Conservation (phyloP, 2,888 invertebrate genomes). For the Digitonthophagus gazella region DNA sequence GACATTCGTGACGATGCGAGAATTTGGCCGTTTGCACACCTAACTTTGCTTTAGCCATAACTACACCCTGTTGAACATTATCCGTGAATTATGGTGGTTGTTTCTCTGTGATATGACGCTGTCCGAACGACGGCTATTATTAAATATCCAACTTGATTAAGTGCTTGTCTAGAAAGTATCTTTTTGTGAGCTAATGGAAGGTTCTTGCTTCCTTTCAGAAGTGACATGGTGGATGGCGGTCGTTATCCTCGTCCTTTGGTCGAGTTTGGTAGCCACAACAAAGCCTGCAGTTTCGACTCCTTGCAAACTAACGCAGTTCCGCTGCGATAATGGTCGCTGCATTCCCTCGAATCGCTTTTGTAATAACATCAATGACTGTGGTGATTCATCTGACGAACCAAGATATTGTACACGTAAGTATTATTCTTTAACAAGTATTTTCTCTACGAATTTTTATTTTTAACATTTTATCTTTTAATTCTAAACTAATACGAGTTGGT, state of each 20-base stretch:
- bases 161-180: background rate
- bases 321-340: constrained; percentile 66
- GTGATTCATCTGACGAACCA: constrained; percentile 77
- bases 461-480: no score
- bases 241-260: constrained; percentile 18
- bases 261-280: constrained; percentile 26
- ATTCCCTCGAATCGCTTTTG: constrained; percentile 72
- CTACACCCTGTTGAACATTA: background rate
- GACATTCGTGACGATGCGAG: background rate
- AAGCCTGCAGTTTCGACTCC: constrained; percentile 48
- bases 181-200: constrained; percentile 1
- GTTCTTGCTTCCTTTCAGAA: constrained; percentile 28
- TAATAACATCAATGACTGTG: constrained; percentile 77
- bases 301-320: constrained; percentile 67
- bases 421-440: no score
- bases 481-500: no score
- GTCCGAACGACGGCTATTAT: background rate
- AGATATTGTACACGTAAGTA: constrained; percentile 80
- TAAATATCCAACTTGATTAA: background rate
- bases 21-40: background rate
- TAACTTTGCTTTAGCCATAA: background rate
- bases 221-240: constrained; percentile 28
- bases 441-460: no score
- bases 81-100: background rate
- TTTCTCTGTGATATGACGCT: background rate